phyloP scores from a whole-genome alignment of 2,888 invertebrate genomes.

The Agrilus biguttatus region DNA sequence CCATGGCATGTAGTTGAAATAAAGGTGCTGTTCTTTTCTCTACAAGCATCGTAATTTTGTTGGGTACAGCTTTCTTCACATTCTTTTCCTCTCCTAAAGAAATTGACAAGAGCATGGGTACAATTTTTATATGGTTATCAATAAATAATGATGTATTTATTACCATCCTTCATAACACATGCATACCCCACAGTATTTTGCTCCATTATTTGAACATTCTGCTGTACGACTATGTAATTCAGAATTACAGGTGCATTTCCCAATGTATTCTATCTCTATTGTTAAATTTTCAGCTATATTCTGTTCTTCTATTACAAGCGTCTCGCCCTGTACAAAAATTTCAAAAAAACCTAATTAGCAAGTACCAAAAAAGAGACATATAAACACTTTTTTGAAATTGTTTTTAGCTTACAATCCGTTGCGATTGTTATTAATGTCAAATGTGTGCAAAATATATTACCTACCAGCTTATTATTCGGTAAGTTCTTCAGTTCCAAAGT shows the following conservation, averaged over 20 bases:
- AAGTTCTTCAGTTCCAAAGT: constrained; percentile 44
- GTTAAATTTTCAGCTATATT: constrained; percentile 55
- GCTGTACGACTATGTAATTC: constrained; percentile 38
- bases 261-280: constrained; percentile 46
- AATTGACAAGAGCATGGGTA: background rate
- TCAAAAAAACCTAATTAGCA: too few relatives aligned
- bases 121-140: background rate
- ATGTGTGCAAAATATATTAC: background rate
- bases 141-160: constrained; percentile 2
- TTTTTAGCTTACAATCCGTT: too few relatives aligned
- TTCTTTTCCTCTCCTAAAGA: constrained; percentile 37
- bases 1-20: constrained; percentile 15
- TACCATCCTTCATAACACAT: constrained; percentile 15
- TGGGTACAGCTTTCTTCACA: constrained; percentile 36
- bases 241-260: constrained; percentile 42
- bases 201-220: constrained; percentile 29
- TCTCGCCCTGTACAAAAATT: constrained; percentile 25
- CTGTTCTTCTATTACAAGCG: constrained; percentile 57
- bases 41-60: constrained; percentile 18
- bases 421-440: too few relatives aligned
- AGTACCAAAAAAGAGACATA: background rate
- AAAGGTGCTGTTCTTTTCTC: constrained; percentile 13
- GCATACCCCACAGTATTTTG: constrained; percentile 33
- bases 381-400: too few relatives aligned
- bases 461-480: constrained; percentile 35